phyloP scores from a whole-genome alignment of 2,113 vertebrate genomes.

The Probosciger aterrimus region DNA sequence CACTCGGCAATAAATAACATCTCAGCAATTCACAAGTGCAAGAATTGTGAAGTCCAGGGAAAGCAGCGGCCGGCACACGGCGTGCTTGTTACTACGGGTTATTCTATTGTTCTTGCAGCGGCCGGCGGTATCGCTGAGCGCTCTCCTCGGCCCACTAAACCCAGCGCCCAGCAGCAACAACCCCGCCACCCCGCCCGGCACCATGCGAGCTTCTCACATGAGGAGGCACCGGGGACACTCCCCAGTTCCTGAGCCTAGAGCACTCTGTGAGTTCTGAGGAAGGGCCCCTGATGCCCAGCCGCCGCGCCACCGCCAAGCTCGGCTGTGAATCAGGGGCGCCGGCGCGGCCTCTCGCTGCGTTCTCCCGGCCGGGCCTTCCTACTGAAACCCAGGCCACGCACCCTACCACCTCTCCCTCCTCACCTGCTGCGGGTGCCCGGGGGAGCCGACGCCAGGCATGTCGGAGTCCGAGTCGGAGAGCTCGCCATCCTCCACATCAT shows the following conservation, averaged over 20 bases:
- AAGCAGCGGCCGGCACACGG: background rate
- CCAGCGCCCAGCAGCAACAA: background rate
- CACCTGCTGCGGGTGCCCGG: constrained; percentile 31
- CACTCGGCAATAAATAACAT: rapidly evolving
- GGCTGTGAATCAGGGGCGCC: background rate
- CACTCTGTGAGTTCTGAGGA: rapidly evolving
- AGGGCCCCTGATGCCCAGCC: background rate
- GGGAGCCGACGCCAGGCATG: constrained; percentile 70
- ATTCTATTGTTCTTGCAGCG: background rate
- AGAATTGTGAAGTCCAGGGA: rapidly evolving
- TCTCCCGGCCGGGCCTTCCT: background rate
- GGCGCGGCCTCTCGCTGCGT: background rate
- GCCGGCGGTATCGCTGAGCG: rapidly evolving
- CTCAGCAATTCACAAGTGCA: background rate
- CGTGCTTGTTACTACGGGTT: background rate
- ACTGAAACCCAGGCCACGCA: background rate
- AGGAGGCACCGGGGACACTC: no score
- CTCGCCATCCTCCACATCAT: constrained; percentile 88
- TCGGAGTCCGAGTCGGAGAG: constrained; percentile 85
- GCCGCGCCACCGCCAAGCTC: background rate
- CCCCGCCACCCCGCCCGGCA: no score
- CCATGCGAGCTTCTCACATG: rapidly evolving
- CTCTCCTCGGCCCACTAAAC: background rate
- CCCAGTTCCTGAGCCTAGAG: no score
- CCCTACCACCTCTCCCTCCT: background rate